Conservation (phyloP, 1,140 invertebrate species). For the Leptoteleia sp. region DNA sequence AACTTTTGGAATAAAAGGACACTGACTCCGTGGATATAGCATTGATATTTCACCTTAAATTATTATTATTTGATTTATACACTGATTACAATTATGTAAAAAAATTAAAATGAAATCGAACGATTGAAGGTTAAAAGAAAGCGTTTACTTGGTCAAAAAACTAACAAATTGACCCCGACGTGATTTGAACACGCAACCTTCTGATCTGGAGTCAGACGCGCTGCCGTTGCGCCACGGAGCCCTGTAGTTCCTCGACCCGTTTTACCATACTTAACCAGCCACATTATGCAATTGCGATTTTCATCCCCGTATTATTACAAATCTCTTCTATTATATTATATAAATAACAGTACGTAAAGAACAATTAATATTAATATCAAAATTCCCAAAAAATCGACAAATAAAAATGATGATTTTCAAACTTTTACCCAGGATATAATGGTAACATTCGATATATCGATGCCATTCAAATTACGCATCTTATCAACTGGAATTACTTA, state of each 20-base stretch:
- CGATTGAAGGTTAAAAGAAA: no score
- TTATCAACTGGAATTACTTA: not conserved
- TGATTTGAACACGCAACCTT: conserved; percentile 99
- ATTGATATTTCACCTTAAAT: no score
- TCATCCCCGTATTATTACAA: not conserved
- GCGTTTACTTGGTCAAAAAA: no score
- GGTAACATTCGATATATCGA: not conserved
- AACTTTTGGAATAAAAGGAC: no score
- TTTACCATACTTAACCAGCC: not conserved
- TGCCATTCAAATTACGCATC: not conserved
- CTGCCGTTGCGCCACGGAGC: conserved; percentile 98
- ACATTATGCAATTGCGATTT: not conserved
- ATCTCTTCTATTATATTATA: not conserved
- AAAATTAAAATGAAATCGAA: no score
- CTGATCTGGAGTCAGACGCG: conserved; percentile 99
- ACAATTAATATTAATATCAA: not conserved
- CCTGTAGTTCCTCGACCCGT: conserved; percentile 51
- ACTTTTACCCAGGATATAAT: not conserved
- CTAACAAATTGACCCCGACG: conserved; percentile 92
- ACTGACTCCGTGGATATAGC: no score
- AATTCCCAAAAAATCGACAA: not conserved
- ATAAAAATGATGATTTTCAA: not conserved
- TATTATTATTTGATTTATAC: no score
- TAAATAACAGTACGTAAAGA: not conserved
- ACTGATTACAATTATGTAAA: no score